Evolutionary conservation across 2,888 invertebrate genomes (phyloP).

Genomic region (Dorcus parallelipipedus): DNA sequence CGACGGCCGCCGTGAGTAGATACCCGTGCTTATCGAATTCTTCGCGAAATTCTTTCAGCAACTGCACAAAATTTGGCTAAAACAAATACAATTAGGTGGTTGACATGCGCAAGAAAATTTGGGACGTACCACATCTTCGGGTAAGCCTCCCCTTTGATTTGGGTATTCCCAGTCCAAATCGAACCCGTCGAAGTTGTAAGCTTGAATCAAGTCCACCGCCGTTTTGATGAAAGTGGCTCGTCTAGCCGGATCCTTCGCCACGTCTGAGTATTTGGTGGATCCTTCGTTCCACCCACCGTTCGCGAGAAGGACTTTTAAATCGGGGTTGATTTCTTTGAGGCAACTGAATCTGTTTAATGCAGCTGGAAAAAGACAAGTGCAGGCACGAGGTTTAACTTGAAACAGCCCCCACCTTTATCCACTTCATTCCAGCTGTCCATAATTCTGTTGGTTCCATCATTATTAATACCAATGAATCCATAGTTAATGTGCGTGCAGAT

Average conservation of each 20-base stretch:
- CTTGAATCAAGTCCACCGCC: conserved; percentile 52
- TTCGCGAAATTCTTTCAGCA: conserved; percentile 56
- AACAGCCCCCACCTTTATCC: conserved; percentile 44
- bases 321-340: neutral
- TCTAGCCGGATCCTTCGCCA: conserved; percentile 46
- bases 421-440: conserved; percentile 61
- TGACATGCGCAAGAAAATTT: conserved; percentile 31
- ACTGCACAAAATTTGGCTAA: conserved; percentile 30
- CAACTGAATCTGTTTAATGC: too few relatives aligned
- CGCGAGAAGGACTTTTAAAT: conserved; percentile 37
- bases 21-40: conserved; percentile 54
- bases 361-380: too few relatives aligned
- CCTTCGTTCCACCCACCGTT: conserved; percentile 68
- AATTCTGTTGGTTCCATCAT: conserved; percentile 50
- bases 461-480: conserved; percentile 64
- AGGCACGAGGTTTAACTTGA: too few relatives aligned
- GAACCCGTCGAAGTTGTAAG: conserved; percentile 64
- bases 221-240: conserved; percentile 58
- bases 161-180: conserved; percentile 75
- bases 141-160: conserved; percentile 50
- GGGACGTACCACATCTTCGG: conserved; percentile 31
- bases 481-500: conserved; percentile 75
- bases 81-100: neutral
- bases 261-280: conserved; percentile 41
- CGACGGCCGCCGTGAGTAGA: conserved; percentile 58